These are phyloP conservation scores for Drosophila gaucha DNA, from an alignment of 2,888 invertebrate genomes.

Conservation along the genomic window DNA sequence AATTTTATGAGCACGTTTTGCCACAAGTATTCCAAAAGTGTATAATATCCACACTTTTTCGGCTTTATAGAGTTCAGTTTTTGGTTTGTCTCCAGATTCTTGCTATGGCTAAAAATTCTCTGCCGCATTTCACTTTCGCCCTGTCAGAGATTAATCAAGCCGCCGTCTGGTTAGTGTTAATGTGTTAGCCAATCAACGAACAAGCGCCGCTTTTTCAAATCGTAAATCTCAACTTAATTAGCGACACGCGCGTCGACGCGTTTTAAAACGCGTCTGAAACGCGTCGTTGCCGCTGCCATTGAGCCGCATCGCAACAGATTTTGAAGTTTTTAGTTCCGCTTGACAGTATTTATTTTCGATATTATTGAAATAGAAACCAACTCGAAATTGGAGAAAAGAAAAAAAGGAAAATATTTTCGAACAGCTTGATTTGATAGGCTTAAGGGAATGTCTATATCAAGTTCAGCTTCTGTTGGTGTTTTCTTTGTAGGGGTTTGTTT, in stretches of 20 bases:
- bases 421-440: neutral
- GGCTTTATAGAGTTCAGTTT: constrained; percentile 16
- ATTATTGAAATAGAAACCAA: neutral
- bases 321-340: constrained; percentile 36
- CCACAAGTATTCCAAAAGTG: constrained; percentile 24
- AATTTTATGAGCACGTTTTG: constrained; percentile 53
- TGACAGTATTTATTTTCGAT: constrained; percentile 5
- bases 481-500: neutral
- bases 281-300: constrained; percentile 58
- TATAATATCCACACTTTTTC: constrained; percentile 9
- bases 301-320: constrained; percentile 52
- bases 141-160: constrained; percentile 58
- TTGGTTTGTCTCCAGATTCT: constrained; percentile 9
- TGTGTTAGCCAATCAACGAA: constrained; percentile 44
- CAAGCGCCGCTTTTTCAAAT: constrained; percentile 41
- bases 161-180: constrained; percentile 56
- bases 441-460: neutral
- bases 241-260: constrained; percentile 63
- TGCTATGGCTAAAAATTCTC: constrained; percentile 13
- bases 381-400: constrained; percentile 9
- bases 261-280: constrained; percentile 61
- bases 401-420: neutral
- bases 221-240: constrained; percentile 75
- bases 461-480: neutral
- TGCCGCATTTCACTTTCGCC: constrained; percentile 56